Conservation (phyloP, 2,113 vertebrate genomes). For the Rhea americana region DNA sequence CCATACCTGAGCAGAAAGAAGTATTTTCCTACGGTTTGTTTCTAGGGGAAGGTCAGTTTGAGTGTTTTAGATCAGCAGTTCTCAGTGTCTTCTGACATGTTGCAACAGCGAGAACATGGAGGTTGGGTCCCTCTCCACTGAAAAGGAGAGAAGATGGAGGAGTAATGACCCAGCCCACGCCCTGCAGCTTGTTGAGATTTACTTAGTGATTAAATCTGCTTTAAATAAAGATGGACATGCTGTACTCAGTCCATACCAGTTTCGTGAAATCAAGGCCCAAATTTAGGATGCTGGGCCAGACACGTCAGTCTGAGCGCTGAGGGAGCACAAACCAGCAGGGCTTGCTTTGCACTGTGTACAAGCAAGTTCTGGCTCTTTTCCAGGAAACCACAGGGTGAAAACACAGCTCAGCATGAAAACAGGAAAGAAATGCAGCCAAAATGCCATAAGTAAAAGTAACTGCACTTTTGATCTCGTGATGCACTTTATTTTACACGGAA, state of each 20-base stretch:
- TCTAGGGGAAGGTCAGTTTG: neutral
- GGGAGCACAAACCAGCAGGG: neutral
- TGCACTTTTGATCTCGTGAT: neutral
- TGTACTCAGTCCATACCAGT: neutral
- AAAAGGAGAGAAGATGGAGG: neutral
- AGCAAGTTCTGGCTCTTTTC: neutral
- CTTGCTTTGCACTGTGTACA: rapidly evolving
- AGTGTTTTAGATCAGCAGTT: neutral
- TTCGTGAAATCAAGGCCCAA: neutral
- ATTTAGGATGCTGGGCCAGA: neutral
- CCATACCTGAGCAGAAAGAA: neutral
- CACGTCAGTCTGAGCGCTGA: neutral
- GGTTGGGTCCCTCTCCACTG: neutral
- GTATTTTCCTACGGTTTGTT: neutral
- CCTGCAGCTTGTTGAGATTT: neutral
- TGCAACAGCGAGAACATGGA: neutral
- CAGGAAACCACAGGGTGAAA: neutral
- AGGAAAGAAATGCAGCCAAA: neutral
- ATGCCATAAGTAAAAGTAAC: neutral
- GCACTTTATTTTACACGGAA: neutral
- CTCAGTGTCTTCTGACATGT: neutral
- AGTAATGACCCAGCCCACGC: neutral
- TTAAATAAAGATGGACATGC: neutral
- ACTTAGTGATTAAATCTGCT: neutral
- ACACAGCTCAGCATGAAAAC: neutral